Evolutionary conservation across 92 coral and sea anemone species (phyloP).

Genomic region (Muricea muricata): DNA sequence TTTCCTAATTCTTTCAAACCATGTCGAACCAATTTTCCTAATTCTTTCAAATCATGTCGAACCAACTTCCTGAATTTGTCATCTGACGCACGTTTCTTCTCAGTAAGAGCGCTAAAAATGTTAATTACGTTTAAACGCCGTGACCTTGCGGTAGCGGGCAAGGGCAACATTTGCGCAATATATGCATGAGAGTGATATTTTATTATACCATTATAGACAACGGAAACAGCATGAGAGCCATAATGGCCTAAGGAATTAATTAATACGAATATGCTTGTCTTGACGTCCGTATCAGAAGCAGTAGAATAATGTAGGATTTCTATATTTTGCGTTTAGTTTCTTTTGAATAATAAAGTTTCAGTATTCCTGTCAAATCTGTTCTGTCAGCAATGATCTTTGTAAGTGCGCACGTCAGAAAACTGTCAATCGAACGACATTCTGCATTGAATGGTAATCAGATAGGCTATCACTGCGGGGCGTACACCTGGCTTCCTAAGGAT

Average conservation of each 20-base stretch:
- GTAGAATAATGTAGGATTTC: no score
- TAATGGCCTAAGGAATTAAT: not conserved
- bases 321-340: no score
- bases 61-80: not conserved
- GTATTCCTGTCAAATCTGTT: no score
- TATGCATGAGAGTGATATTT: not conserved
- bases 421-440: no score
- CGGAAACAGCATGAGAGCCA: constrained; percentile 1
- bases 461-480: no score
- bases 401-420: no score
- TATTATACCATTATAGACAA: not conserved
- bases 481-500: no score
- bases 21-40: not conserved
- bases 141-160: not conserved
- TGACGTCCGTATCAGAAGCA: no score
- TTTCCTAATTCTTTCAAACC: not conserved
- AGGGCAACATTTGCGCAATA: constrained; percentile 22
- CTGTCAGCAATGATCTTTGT: no score
- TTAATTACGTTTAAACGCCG: not conserved
- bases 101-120: not conserved
- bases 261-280: not conserved
- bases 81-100: no score
- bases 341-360: no score
- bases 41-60: not conserved
- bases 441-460: no score